These are phyloP conservation scores for Antheraea mylitta DNA, from an alignment of 1,140 invertebrate genomes.

Conservation along the genomic window DNA sequence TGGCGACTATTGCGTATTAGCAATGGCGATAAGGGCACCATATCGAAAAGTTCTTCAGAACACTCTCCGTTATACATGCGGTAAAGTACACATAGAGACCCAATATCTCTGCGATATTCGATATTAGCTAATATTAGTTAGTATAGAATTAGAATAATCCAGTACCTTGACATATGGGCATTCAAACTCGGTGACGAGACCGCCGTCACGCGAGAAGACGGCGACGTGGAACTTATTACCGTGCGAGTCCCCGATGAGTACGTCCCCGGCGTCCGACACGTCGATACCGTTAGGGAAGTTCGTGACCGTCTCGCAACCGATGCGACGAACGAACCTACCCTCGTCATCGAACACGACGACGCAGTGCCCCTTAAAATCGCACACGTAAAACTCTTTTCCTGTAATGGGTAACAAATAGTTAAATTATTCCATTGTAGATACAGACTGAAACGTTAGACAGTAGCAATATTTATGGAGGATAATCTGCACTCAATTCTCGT, in stretches of 20 bases:
- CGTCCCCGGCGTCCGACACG: conserved; percentile 96
- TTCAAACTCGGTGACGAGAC: conserved; percentile 95
- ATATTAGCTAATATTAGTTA: too few relatives aligned
- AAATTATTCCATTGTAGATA: background rate
- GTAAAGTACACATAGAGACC: too few relatives aligned
- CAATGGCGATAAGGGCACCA: too few relatives aligned
- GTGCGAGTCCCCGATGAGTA: conserved; percentile 97
- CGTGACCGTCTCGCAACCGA: conserved; percentile 96
- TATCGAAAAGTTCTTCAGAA: too few relatives aligned
- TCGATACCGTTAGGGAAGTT: conserved; percentile 99
- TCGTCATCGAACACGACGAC: conserved; percentile 97
- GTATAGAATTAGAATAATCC: too few relatives aligned
- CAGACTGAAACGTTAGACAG: too few relatives aligned
- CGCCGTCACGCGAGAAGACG: conserved; percentile 93
- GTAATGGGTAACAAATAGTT: conserved; percentile 34
- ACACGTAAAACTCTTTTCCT: conserved; percentile 98
- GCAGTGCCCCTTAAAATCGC: conserved; percentile 98
- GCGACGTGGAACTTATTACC: conserved; percentile 98
- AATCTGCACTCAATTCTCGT: too few relatives aligned
- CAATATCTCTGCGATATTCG: too few relatives aligned
- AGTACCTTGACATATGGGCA: conserved; percentile 96
- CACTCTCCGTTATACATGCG: too few relatives aligned
- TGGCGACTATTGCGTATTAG: too few relatives aligned
- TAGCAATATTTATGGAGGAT: too few relatives aligned
- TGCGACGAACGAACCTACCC: conserved; percentile 93